These are phyloP conservation scores for Tenthredo notha DNA, from an alignment of 2,888 invertebrate species.

Conservation along the genomic window DNA sequence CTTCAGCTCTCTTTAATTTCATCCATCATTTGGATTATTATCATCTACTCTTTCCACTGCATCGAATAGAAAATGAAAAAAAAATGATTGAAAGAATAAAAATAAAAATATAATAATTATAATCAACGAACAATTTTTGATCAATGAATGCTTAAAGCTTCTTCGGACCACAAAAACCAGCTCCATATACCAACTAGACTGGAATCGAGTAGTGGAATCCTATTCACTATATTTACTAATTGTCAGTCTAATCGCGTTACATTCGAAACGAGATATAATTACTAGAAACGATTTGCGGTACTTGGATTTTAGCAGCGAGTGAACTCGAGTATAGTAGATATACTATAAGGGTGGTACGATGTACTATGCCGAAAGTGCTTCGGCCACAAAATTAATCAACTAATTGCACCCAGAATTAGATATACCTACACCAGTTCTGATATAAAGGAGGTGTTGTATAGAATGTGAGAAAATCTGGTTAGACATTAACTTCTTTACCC, in stretches of 20 bases:
- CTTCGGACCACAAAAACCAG: not conserved
- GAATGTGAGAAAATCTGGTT: too few species aligned
- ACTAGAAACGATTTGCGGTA: not conserved
- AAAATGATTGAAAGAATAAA: too few species aligned
- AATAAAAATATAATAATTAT: too few species aligned
- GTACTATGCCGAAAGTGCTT: constrained; percentile 30
- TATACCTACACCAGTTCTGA: not conserved
- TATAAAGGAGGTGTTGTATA: not conserved
- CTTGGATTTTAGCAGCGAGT: constrained; percentile 24
- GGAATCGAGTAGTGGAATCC: not conserved
- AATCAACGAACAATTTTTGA: not conserved
- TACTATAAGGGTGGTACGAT: not conserved
- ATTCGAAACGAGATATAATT: not conserved
- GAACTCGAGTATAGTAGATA: not conserved
- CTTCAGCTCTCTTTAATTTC: not conserved
- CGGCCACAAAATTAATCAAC: constrained; percentile 40
- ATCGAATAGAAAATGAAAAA: not conserved
- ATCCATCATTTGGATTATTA: not conserved
- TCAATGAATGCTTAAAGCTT: too few species aligned
- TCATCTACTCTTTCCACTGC: not conserved
- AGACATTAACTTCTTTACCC: too few species aligned
- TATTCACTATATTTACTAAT: not conserved
- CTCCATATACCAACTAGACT: constrained; percentile 19
- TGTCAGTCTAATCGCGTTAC: not conserved
- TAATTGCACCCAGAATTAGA: constrained; percentile 28